phyloP scores from a whole-genome alignment of 64 coral and sea anemone genomes.

The Dendrophyllia cribrosa region DNA sequence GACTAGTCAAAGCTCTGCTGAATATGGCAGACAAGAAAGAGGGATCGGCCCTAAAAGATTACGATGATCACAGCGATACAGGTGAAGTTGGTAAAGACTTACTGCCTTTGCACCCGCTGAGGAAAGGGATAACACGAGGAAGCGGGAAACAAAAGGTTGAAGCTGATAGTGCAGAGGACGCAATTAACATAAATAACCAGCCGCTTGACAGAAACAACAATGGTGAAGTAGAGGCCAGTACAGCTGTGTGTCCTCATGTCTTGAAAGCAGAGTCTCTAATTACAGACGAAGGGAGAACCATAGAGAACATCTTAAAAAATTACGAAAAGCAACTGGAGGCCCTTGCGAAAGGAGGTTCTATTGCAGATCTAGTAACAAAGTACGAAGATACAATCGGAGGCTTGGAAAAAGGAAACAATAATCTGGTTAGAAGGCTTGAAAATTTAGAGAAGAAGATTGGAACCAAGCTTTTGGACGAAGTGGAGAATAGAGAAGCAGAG shows the following conservation, averaged over 20 bases:
- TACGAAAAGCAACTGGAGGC: slow-evolving; percentile 31
- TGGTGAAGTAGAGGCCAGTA: background rate
- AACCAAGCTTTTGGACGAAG: slow-evolving; percentile 6
- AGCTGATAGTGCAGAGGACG: background rate
- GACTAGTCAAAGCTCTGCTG: background rate
- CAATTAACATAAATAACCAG: background rate
- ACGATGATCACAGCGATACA: background rate
- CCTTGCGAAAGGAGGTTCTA: background rate
- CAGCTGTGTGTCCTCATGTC: background rate
- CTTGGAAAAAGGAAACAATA: slow-evolving; percentile 3
- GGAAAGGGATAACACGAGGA: background rate
- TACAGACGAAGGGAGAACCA: slow-evolving; percentile 1
- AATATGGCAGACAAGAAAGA: background rate
- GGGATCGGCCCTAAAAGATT: background rate
- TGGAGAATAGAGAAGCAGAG: background rate
- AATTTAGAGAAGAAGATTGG: slow-evolving; percentile 50
- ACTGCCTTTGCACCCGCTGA: too few relatives aligned
- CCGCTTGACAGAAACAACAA: background rate
- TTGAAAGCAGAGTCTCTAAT: background rate
- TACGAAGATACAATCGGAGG: background rate
- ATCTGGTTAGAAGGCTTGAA: background rate
- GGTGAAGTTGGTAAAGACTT: too few relatives aligned
- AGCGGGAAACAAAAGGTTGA: background rate
- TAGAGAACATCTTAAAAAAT: background rate
- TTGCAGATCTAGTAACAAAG: background rate